Percentiles rank a stretch among this genome's conserved stretches.
Evolutionary conservation across 2,113 vertebrate species (phyloP).

Genomic region (Anthoscopus minutus): DNA sequence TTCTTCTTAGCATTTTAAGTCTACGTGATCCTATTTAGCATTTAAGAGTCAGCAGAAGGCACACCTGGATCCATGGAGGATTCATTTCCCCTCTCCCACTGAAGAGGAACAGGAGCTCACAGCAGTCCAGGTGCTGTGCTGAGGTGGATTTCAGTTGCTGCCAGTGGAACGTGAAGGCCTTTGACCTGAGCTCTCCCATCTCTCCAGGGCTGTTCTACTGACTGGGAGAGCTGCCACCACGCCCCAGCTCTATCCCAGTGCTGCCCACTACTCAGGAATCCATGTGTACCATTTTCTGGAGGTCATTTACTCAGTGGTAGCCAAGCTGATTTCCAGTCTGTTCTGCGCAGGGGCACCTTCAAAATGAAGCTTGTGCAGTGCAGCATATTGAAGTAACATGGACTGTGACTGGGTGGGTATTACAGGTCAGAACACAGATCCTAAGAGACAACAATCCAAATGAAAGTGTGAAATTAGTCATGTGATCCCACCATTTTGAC

Average conservation of each 20-base stretch:
- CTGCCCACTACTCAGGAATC: background rate
- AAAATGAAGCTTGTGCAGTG: background rate
- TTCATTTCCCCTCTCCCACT: background rate
- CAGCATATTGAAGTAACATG: background rate
- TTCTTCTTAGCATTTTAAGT: background rate
- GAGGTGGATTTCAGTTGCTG: background rate
- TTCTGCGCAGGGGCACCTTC: background rate
- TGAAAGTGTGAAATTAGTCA: background rate
- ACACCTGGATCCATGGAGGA: background rate
- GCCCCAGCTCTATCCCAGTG: background rate
- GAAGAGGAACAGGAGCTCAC: background rate
- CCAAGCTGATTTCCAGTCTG: background rate
- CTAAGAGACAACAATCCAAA: background rate
- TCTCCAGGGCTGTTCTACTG: background rate
- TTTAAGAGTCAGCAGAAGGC: background rate
- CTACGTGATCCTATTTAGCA: background rate
- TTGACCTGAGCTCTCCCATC: background rate
- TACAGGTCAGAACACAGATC: background rate
- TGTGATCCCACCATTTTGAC: background rate
- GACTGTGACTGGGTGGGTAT: background rate
- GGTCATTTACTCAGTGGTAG: background rate
- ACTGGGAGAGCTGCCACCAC: background rate
- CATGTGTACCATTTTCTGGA: background rate
- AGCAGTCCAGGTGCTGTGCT: background rate
- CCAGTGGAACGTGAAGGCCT: rapidly evolving